These are phyloP conservation scores for Timandra comae DNA, from an alignment of 2,888 invertebrate genomes.

Conservation along the genomic window DNA sequence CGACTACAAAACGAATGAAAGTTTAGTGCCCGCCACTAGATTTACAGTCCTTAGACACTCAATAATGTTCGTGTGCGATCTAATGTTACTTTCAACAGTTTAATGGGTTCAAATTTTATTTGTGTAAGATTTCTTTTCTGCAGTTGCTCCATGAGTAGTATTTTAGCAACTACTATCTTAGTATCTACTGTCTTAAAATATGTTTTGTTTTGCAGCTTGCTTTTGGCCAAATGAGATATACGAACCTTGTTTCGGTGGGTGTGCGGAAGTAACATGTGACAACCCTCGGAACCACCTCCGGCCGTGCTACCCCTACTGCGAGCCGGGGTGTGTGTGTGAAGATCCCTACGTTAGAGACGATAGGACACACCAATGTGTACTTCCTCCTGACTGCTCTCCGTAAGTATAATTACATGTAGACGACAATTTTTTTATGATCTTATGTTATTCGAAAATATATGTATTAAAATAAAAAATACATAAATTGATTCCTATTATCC, in stretches of 20 bases:
- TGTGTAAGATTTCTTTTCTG: neutral
- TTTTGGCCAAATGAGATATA: slow-evolving; percentile 66
- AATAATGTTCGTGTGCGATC: slow-evolving; percentile 40
- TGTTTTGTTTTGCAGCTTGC: slow-evolving; percentile 47
- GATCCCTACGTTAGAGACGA: slow-evolving; percentile 67
- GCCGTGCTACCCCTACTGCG: slow-evolving; percentile 70
- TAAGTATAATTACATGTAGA: slow-evolving; percentile 27
- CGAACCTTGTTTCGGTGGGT: slow-evolving; percentile 67
- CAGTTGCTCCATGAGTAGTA: too few relatives aligned
- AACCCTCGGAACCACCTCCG: slow-evolving; percentile 67
- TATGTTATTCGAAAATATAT: too few relatives aligned
- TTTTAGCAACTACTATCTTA: too few relatives aligned
- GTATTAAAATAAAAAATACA: too few relatives aligned
- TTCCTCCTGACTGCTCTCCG: slow-evolving; percentile 68
- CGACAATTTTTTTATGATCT: neutral
- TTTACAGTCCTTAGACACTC: slow-evolving; percentile 51
- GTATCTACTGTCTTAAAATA: too few relatives aligned
- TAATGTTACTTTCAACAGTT: slow-evolving; percentile 20
- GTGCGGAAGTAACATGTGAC: slow-evolving; percentile 67
- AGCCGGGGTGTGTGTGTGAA: slow-evolving; percentile 66
- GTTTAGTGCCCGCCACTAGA: slow-evolving; percentile 51
- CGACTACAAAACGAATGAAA: slow-evolving; percentile 55
- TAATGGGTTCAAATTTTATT: slow-evolving; percentile 12
- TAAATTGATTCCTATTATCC: too few relatives aligned
- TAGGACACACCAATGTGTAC: slow-evolving; percentile 63